Evolutionary conservation across 2,888 invertebrate species (phyloP), one percentile per base, ranked within the genome.

Genomic region (Scaptomyza reducta): DNA sequence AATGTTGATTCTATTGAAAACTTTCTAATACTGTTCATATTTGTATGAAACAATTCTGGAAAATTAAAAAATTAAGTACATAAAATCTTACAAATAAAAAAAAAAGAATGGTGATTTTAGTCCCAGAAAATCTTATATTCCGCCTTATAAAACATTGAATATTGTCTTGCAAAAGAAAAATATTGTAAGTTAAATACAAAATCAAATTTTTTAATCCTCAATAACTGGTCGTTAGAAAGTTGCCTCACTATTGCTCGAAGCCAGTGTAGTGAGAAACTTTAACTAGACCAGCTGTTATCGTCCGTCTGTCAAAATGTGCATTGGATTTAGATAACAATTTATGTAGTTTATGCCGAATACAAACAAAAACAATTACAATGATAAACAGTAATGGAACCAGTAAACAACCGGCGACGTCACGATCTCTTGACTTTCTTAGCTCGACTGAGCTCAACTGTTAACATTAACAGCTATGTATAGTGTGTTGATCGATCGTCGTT

Each of bases 211-310:
- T 6, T 1, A 33, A 35, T n/a, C n/a, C n/a, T n/a, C 35, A 13
- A n/a, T n/a, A 35, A n/a, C 33, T 38, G 14, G 6, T 38, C 2
- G 14, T 38, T 38, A 9, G 4, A 9, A 14, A 13, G 29, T 50
- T 42, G 44, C 22, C 45, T 45, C 49, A 63, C 42, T 62, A 16
- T 66, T 45, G 6, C 10, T n/a, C 44, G 14, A 33, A 13, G 41
- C 46, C 38, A 61, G 67, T 81, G 75, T 74, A 55, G 22, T 25
- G 25, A 10, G 44, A n/a, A 46, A 38, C 40, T 22, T 22, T 14
- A 18, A 42, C 50, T 38, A 55, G 58, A 57, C 44, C 83, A 79
- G 74, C 77, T 79, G 83, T 77, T 79, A 55, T 67, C 47, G 14
- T 16, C 9, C 16, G 16, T 16, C 10, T 49, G 25, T 42, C n/a